phyloP scores from a whole-genome alignment of 2,888 invertebrate genomes.

The Ennomos quercinarius region DNA sequence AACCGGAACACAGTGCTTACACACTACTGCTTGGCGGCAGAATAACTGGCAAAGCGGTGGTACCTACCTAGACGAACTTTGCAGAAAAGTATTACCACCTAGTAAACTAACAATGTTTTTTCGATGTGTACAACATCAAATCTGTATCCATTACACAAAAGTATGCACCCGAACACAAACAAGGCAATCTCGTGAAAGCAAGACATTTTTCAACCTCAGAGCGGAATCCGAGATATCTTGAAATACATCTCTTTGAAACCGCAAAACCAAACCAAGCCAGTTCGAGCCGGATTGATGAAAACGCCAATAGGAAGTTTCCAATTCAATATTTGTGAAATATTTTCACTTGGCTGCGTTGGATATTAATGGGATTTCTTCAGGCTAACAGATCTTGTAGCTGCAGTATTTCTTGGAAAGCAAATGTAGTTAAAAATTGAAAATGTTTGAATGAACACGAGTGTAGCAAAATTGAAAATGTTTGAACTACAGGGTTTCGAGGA shows the following conservation, averaged over 20 bases:
- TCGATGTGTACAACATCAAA: slow-evolving; percentile 8
- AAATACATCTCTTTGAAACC: slow-evolving; percentile 52
- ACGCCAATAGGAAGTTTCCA: slow-evolving; percentile 47
- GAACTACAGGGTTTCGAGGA: slow-evolving; percentile 10
- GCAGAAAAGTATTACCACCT: too few relatives aligned
- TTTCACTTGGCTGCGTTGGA: slow-evolving; percentile 47
- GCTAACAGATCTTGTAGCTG: slow-evolving; percentile 37
- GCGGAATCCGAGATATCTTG: slow-evolving; percentile 51
- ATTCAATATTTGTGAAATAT: slow-evolving; percentile 63
- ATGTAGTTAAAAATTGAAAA: slow-evolving; percentile 33
- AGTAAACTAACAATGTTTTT: too few relatives aligned
- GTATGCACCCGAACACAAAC: slow-evolving; percentile 24
- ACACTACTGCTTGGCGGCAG: too few relatives aligned
- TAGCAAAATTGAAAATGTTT: slow-evolving; percentile 30
- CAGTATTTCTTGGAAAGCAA: slow-evolving; percentile 33
- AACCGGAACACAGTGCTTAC: too few relatives aligned
- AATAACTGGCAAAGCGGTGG: too few relatives aligned
- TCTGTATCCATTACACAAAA: slow-evolving; percentile 10
- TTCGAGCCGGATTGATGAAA: slow-evolving; percentile 38
- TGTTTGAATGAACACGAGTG: too few relatives aligned
- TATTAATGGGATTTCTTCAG: slow-evolving; percentile 58
- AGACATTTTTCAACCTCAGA: slow-evolving; percentile 51
- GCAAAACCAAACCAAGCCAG: slow-evolving; percentile 21
- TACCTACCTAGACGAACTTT: too few relatives aligned
- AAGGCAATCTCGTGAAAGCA: slow-evolving; percentile 46